phyloP scores from a whole-genome alignment of 2,888 invertebrate species.

The Acronicta psi region DNA sequence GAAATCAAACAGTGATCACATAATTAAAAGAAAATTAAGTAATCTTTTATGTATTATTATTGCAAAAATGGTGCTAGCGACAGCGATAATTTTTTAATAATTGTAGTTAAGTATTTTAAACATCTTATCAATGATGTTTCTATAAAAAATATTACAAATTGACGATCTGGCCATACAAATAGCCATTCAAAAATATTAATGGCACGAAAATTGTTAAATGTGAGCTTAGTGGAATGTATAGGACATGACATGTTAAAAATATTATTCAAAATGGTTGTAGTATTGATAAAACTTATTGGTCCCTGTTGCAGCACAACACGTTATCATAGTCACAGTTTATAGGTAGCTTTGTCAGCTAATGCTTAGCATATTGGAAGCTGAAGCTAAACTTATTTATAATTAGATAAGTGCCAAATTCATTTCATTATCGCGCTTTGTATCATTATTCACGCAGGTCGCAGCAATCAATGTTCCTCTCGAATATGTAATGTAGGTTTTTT shows the following conservation, averaged over 20 bases:
- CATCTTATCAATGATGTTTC: conserved; percentile 37
- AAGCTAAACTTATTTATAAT: conserved; percentile 56
- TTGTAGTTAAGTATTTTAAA: conserved; percentile 47
- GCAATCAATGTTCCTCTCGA: conserved; percentile 72
- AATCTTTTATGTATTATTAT: conserved; percentile 44
- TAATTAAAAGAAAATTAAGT: conserved; percentile 28
- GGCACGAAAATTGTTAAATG: conserved; percentile 28
- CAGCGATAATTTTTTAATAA: conserved; percentile 51
- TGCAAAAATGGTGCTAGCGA: conserved; percentile 58
- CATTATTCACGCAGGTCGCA: conserved; percentile 54
- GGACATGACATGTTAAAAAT: conserved; percentile 19
- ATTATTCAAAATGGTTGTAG: conserved; percentile 12
- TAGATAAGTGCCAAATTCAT: conserved; percentile 75
- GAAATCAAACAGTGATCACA: conserved; percentile 34
- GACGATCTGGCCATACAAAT: conserved; percentile 26
- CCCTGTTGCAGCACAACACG: conserved; percentile 48
- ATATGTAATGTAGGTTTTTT: conserved; percentile 60
- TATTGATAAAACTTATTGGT: conserved; percentile 16
- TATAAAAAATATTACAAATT: conserved; percentile 34
- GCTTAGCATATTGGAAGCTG: conserved; percentile 49
- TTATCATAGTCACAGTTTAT: conserved; percentile 27
- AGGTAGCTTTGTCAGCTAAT: conserved; percentile 33
- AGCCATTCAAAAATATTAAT: conserved; percentile 34
- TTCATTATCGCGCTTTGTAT: conserved; percentile 59
- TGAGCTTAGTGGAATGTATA: conserved; percentile 27